phyloP scores from a whole-genome alignment of 2,888 invertebrate species.

The Steromphala cineraria region DNA sequence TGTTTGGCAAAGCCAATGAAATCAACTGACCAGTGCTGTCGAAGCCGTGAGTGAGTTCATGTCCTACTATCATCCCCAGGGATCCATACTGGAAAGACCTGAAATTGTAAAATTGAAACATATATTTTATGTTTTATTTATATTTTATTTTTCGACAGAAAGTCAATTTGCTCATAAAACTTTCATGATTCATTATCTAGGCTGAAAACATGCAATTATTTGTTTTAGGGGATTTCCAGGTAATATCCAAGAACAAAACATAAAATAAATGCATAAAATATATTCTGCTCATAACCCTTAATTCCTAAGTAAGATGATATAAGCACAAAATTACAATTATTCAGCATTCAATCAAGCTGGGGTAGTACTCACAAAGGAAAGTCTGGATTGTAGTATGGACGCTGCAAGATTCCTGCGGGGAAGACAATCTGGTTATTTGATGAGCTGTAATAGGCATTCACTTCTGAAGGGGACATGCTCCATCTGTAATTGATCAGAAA shows the following conservation, averaged over 20 bases:
- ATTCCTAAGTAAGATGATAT: no score
- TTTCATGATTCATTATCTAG: no score
- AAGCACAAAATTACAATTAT: no score
- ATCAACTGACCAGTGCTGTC: slow-evolving; percentile 63
- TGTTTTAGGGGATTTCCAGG: no score
- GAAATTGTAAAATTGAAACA: slow-evolving; percentile 27
- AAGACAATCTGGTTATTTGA: slow-evolving; percentile 64
- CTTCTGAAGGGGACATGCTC: slow-evolving; percentile 61
- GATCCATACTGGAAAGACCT: slow-evolving; percentile 68
- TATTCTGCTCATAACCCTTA: no score
- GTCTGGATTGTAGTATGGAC: slow-evolving; percentile 63
- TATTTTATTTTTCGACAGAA: no score
- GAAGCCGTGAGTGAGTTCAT: slow-evolving; percentile 73
- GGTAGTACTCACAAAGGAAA: slow-evolving; percentile 54
- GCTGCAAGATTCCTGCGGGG: slow-evolving; percentile 69
- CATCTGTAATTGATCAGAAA: slow-evolving; percentile 51
- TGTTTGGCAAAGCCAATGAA: no score
- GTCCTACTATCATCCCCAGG: slow-evolving; percentile 69
- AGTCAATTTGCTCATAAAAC: no score
- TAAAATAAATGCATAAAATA: no score
- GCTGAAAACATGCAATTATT: no score
- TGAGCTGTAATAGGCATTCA: slow-evolving; percentile 70
- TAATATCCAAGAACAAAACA: no score
- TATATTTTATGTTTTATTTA: not conserved
- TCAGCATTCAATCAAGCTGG: no score